Conservation (phyloP, 2,888 invertebrate genomes). For the Drosophila paranaensis region DNA sequence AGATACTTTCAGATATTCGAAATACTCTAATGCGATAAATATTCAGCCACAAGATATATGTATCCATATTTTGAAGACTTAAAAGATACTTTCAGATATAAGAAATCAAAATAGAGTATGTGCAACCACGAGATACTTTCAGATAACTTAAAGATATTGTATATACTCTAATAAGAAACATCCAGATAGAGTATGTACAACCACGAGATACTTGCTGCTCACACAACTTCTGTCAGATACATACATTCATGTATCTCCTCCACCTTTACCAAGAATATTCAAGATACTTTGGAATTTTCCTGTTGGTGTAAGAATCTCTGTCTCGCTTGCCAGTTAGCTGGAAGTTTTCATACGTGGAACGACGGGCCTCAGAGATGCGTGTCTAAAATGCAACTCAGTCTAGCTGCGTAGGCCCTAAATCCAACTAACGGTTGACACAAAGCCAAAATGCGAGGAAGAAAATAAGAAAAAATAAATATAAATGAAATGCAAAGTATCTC, state of each 20-base stretch:
- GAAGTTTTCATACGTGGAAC: slow-evolving; percentile 39
- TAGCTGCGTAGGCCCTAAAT: slow-evolving; percentile 54
- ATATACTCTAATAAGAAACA: background rate
- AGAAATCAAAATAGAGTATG: too few species aligned
- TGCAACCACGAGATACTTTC: too few species aligned
- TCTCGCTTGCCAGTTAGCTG: slow-evolving; percentile 29
- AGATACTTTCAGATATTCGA: too few species aligned
- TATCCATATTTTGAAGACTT: too few species aligned
- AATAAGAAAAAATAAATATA: background rate
- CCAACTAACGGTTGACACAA: slow-evolving; percentile 53
- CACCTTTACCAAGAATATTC: slow-evolving; percentile 4
- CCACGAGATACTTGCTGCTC: background rate
- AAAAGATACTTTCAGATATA: too few species aligned
- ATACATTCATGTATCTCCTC: too few species aligned
- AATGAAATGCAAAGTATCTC: slow-evolving; percentile 37
- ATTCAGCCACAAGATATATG: too few species aligned
- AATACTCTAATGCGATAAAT: too few species aligned
- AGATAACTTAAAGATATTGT: background rate
- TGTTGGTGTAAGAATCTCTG: background rate
- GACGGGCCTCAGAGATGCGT: slow-evolving; percentile 1
- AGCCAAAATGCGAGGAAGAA: slow-evolving; percentile 8
- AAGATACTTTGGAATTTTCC: slow-evolving; percentile 11
- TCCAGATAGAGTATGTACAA: too few species aligned
- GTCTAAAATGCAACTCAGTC: slow-evolving; percentile 30
- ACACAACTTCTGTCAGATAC: background rate